These are phyloP conservation scores for Ophonus ardosiacus DNA, from an alignment of 2,888 invertebrate species.

Conservation along the genomic window DNA sequence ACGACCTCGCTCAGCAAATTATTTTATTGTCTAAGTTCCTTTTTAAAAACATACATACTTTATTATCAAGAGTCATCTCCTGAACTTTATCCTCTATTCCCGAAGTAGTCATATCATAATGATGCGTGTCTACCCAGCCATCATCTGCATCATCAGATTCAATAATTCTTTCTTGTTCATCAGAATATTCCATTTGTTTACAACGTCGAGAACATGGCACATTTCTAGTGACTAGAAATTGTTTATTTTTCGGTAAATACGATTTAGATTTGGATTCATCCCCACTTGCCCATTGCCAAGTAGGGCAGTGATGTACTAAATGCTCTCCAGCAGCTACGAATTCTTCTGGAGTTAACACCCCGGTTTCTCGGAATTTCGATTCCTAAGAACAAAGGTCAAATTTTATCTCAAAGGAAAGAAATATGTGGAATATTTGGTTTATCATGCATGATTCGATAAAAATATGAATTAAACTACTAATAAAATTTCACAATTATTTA, in stretches of 20 bases:
- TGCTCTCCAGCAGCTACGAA: slow-evolving; percentile 99
- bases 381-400: slow-evolving; percentile 80
- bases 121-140: slow-evolving; percentile 99
- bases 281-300: slow-evolving; percentile 98
- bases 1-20: no score
- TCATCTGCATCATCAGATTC: slow-evolving; percentile 92
- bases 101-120: slow-evolving; percentile 83
- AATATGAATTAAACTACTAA: slow-evolving; percentile 33
- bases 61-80: slow-evolving; percentile 92
- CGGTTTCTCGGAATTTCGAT: slow-evolving; percentile 98
- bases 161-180: slow-evolving; percentile 93
- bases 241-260: slow-evolving; percentile 96
- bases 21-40: no score
- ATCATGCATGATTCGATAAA: neutral
- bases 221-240: slow-evolving; percentile 97
- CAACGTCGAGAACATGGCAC: slow-evolving; percentile 97
- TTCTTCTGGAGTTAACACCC: slow-evolving; percentile 98
- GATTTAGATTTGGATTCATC: slow-evolving; percentile 92
- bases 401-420: slow-evolving; percentile 25
- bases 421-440: neutral
- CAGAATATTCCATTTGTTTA: slow-evolving; percentile 96
- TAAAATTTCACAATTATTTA: slow-evolving; percentile 11
- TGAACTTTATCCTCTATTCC: slow-evolving; percentile 87
- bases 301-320: slow-evolving; percentile 98
- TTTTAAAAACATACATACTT: slow-evolving; percentile 69